Base-by-base conservation (phyloP, 1,140 invertebrate genomes). In the Pachypeltis micranthus region DNA sequence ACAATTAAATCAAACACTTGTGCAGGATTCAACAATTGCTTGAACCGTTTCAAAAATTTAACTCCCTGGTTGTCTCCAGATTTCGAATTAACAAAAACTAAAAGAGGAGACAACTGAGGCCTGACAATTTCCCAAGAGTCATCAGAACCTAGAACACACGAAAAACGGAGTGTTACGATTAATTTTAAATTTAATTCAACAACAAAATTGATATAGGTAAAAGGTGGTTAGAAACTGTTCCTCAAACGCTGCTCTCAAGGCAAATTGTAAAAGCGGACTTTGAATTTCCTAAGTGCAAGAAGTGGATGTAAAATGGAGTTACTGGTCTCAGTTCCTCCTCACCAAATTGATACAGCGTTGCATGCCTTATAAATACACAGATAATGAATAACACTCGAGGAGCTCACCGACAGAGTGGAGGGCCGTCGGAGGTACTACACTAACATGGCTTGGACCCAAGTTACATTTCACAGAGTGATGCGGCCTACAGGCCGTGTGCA, bases 61-160 rank as follows among this genome's bases (percentile, higher is more conserved):
- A 96, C 85, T 64, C 92, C 94, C 79, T 94, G 92, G 78, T 96
- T 96, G 79, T 97, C 94, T 68, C 94, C 94, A 63, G 92, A 95
- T 78, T 96, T 95, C 55, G 93, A 96, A 78, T 98, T 98, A 66
- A 97, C 93, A 74, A 96, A 96, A 44, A 97, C 93, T 62, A 97
- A 81, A 54, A 97, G 82, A 29, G 94, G 93, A 64, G 86, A 89
- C 58, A 83, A 85, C 63, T 82, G 82, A 61, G 87, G 85, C 76
- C 90, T 75, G 62, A 85, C 80, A n/a, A 85, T 87, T 74, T 93
- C 88, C 91, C 93, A 96, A 59, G 88, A 86, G 72, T 93, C 92
- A 75, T 89, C 93, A 71, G 72, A 84, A 69, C 76, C 81, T 81
- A 64, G 0, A 55, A 19, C n/a, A n/a, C n/a, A n/a, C n/a, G n/a